phyloP scores from a whole-genome alignment of 2,113 vertebrate species.

The Perca fluviatilis region DNA sequence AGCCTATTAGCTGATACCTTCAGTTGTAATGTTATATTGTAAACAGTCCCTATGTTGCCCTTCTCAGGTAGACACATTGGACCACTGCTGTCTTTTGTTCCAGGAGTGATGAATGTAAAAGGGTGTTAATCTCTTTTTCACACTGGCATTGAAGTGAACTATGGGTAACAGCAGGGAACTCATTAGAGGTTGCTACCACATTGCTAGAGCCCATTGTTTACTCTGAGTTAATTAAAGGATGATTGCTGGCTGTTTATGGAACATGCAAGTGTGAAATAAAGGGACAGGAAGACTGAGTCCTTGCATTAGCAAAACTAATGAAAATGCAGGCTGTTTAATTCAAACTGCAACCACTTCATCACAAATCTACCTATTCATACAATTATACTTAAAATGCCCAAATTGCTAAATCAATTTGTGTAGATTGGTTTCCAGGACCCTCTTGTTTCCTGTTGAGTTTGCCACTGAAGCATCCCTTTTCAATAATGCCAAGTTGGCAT shows the following conservation, averaged over 20 bases:
- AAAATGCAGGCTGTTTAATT: slow-evolving; percentile 7
- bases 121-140: slow-evolving; percentile 53
- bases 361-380: not conserved
- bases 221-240: slow-evolving; percentile 62
- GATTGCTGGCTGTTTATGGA: slow-evolving; percentile 39
- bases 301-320: slow-evolving; percentile 5
- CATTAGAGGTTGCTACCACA: slow-evolving; percentile 32
- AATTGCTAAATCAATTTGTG: not conserved
- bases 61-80: not conserved
- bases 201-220: slow-evolving; percentile 48
- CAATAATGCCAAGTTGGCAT: not conserved
- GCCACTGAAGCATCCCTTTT: not conserved
- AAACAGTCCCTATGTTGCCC: not conserved
- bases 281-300: not conserved
- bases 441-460: not conserved
- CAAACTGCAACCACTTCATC: not conserved
- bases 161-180: slow-evolving; percentile 32
- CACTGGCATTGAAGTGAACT: slow-evolving; percentile 6
- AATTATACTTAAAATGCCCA: not conserved
- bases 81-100: slow-evolving; percentile 17
- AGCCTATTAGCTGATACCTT: not conserved
- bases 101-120: slow-evolving; percentile 31
- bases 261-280: slow-evolving; percentile 13
- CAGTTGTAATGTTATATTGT: not conserved
- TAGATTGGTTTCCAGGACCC: not conserved